Base-by-base conservation (phyloP, 2,797 vertebrate genomes). In the Acanthis flammea region DNA sequence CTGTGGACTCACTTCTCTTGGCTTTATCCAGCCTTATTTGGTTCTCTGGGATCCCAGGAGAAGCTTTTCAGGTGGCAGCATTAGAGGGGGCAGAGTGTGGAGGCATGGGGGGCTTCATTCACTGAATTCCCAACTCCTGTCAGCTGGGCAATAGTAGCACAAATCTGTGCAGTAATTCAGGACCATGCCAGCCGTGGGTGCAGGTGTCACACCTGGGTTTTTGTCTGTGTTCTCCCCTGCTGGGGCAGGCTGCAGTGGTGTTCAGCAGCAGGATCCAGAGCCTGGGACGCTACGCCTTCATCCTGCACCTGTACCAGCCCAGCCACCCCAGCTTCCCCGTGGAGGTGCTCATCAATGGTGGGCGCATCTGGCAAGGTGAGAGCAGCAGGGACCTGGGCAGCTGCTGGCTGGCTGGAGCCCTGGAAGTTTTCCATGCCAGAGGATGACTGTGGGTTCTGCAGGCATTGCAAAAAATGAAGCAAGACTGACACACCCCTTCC, bases 261-360 rank as follows among this genome's bases (percentile, higher is more conserved):
- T 99, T 99, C 47, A 98, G 98, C 12, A 97, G 98, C 8, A 98
- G 90, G 6, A 98, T 99, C 79, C 98, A 98, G 14, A 30, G 95
- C 2, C 97, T 99, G 89, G 99, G 99, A 2, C 99, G 98, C 21
- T 99, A 99, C 0, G 99, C 99, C 91, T 99, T 99, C 97, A 97
- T 99, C 92, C 97, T 99, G 11, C 99, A 99, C 54, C 98, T 98
- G 75, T 99, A 99, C 97, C 99, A 99, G 96, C 99, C 99, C 1
- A 95, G 96, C 42, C 98, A 99, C 77, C 98, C 99, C 47, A 96
- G 98, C 74, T 99, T 98, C 90, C 94, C 98, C 0, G 86, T 99
- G 54, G 98, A 99, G 92, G 98, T 99, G 44, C 98, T 98, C 55
- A 95, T 99, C 84, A 99, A 98, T 0, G 98, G 98, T 2, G 99